Evolutionary conservation across 2,797 vertebrate species (phyloP).

Genomic region (Austrolebias charrua): DNA sequence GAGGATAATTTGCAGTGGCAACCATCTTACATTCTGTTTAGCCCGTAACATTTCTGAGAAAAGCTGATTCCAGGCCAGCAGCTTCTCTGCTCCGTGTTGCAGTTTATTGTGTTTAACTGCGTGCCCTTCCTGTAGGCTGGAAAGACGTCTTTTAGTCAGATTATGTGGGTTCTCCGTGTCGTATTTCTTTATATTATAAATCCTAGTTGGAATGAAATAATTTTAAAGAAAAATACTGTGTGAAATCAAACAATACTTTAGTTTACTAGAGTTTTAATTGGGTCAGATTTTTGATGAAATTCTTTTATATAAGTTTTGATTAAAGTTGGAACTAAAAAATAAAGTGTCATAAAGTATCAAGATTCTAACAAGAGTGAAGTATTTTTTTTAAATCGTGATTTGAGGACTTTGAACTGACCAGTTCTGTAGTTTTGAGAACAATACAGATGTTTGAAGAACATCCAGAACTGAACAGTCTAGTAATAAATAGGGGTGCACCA

Average conservation of each 20-base stretch:
- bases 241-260: background rate
- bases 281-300: no score
- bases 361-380: background rate
- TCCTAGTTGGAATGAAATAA: background rate
- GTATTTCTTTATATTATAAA: background rate
- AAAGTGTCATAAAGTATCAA: background rate
- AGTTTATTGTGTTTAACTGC: background rate
- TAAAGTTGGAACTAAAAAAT: no score
- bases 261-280: no score
- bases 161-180: background rate
- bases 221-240: background rate
- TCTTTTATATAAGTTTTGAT: background rate
- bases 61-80: slow-evolving; percentile 11
- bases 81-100: background rate
- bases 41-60: background rate
- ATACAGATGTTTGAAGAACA: background rate
- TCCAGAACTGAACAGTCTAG: background rate
- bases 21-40: slow-evolving; percentile 11
- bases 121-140: background rate
- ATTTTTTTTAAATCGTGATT: background rate
- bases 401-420: background rate
- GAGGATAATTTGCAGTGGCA: slow-evolving; percentile 31
- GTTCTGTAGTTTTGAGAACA: background rate
- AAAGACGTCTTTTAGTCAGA: background rate
- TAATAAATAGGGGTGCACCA: no score